Conservation (phyloP, 2,113 vertebrate genomes). For the Megaceryle torquata region DNA sequence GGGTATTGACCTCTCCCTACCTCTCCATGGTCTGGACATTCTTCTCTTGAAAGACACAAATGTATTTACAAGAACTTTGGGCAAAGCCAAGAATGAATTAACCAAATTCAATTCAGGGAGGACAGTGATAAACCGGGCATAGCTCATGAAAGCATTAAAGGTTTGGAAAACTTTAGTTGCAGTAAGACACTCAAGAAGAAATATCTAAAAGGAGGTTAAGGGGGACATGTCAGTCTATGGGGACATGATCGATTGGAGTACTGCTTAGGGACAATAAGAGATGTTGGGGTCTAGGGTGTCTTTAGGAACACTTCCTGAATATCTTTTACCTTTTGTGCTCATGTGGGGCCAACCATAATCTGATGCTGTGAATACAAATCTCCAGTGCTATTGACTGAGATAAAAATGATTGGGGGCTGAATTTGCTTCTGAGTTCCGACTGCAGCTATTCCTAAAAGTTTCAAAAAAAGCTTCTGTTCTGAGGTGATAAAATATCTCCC, state of each 20-base stretch:
- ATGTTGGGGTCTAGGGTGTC: background rate
- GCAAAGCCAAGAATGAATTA: constrained; percentile 33
- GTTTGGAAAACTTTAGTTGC: constrained; percentile 21
- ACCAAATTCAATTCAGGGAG: constrained; percentile 5
- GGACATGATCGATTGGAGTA: background rate
- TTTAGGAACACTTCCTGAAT: background rate
- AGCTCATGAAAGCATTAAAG: background rate
- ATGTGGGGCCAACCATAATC: background rate
- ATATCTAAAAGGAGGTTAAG: background rate
- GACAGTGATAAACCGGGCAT: constrained; percentile 31
- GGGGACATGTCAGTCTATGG: background rate
- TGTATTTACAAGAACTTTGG: constrained; percentile 19
- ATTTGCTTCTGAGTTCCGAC: background rate
- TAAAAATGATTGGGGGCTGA: background rate
- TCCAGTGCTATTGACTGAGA: background rate
- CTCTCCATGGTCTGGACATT: background rate
- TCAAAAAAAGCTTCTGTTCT: background rate
- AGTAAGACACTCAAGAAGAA: constrained; percentile 7
- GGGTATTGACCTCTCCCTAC: background rate
- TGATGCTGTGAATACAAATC: background rate
- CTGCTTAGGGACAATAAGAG: background rate
- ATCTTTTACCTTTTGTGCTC: background rate
- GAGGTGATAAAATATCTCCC: background rate
- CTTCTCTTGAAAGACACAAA: background rate
- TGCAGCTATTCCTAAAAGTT: background rate